Evolutionary conservation across 2,797 vertebrate species (phyloP).

Genomic region (Pipistrellus pygmaeus): DNA sequence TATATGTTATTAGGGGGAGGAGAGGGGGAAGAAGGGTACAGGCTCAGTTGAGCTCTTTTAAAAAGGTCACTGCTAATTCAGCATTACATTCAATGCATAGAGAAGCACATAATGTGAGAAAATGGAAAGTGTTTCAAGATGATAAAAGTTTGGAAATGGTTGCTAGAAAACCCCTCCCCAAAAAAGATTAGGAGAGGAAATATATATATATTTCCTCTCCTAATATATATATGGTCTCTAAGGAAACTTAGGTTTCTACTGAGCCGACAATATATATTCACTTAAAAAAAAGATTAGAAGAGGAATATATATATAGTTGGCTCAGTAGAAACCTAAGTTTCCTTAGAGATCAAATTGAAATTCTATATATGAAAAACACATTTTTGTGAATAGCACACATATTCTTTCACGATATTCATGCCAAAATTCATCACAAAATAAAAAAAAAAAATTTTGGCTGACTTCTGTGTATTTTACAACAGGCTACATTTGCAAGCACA

Average conservation of each 20-base stretch:
- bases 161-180: not conserved
- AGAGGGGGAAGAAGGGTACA: not conserved
- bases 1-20: not conserved
- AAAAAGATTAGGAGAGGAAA: too few species aligned
- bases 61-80: conserved; percentile 22
- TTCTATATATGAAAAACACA: conserved; percentile 6
- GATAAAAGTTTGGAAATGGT: not conserved
- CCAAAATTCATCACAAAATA: not conserved
- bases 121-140: not conserved
- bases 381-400: conserved; percentile 47
- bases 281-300: too few species aligned
- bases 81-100: not conserved
- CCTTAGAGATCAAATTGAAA: conserved; percentile 28
- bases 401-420: not conserved
- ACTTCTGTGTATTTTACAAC: not conserved
- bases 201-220: not conserved
- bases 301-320: not conserved
- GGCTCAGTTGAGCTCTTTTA: not conserved
- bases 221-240: not conserved
- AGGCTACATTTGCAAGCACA: conserved; percentile 26
- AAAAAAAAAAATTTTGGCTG: not conserved
- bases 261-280: too few species aligned
- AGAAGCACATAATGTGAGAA: not conserved
- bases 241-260: too few species aligned
- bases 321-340: conserved; percentile 33